Base-by-base conservation (phyloP, 2,113 vertebrate genomes). In the Mustela nigripes region DNA sequence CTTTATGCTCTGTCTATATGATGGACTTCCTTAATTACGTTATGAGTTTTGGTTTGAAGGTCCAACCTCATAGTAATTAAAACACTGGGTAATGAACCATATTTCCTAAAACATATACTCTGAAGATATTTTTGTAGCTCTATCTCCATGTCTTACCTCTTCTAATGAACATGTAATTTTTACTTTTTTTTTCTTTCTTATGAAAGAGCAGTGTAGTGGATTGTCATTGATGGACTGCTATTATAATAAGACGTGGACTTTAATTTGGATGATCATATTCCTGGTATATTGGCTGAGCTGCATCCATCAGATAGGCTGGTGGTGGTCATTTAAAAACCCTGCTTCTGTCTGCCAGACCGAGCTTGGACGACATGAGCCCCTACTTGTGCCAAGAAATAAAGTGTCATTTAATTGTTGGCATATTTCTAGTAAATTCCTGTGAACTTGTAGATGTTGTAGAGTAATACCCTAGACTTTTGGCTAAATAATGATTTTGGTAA, bases 11-110 rank as follows among this genome's bases (percentile, higher is more conserved):
- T 96, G 60, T 95, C 83, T 97, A 22, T 96, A 98, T 95, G 98
- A 98, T 96, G 78, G 71, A 87, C 90, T 96, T 98, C 81, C 96
- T 98, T 98, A 98, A 98, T 98, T 98, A 98, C 93, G 90, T 94
- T 98, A 94, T 96, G 94, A 98, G 96, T 92, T 94, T 74, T 56
- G 93, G 84, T 93, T 96, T 97, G 89, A 98, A 98, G 69, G 89
- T 97, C 79, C 82, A 98, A 96, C 74, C 45, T 97, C 81, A 81
- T 65, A 63, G 80, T 98, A 97, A 98, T 98, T 98, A 98, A 98
- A 98, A 93, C 28, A 91, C 69, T 94, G 89, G 81, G 36, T 85
- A 56, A 90, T 98, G 97, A 98, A 67, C 33, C 92, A 65, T 98
- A 97, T 96, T 96, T 97, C 18, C 19, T 95, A 82, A 88, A 33